Conservation (phyloP, 2,888 invertebrate genomes). For the Julus scandinavius region DNA sequence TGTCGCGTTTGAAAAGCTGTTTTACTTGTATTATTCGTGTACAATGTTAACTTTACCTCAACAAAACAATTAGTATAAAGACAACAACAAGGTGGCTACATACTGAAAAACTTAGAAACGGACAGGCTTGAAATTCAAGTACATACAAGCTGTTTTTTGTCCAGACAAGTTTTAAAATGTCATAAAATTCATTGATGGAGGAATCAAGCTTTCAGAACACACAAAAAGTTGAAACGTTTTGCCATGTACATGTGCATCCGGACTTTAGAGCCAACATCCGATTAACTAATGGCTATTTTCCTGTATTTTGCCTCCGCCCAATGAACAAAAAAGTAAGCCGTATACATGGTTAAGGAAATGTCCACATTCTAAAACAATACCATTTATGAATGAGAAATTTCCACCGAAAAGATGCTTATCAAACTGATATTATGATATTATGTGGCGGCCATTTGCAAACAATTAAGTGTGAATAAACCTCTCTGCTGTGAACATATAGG, state of each 20-base stretch:
- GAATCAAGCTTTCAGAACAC: background rate
- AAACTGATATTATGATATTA: background rate
- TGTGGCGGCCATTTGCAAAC: conserved; percentile 12
- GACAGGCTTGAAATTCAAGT: too few species aligned
- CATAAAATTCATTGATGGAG: background rate
- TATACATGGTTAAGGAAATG: background rate
- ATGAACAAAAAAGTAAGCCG: background rate
- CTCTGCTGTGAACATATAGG: background rate
- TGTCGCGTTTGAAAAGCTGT: too few species aligned
- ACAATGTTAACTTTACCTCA: too few species aligned
- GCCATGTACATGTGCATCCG: background rate
- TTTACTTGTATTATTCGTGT: too few species aligned
- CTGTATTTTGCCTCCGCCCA: conserved; percentile 25
- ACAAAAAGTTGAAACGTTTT: conserved; percentile 4
- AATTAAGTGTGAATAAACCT: conserved; percentile 25
- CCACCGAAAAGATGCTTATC: background rate
- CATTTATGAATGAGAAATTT: background rate
- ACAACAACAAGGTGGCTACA: too few species aligned
- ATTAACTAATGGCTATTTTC: conserved; percentile 17
- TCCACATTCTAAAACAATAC: conserved; percentile 8
- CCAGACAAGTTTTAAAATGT: background rate
- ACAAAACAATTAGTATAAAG: too few species aligned
- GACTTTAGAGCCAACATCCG: background rate
- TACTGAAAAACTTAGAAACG: too few species aligned
- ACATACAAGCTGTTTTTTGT: too few species aligned